phyloP scores from a whole-genome alignment of 2,797 vertebrate species.

The Acanthurus leucopareius region DNA sequence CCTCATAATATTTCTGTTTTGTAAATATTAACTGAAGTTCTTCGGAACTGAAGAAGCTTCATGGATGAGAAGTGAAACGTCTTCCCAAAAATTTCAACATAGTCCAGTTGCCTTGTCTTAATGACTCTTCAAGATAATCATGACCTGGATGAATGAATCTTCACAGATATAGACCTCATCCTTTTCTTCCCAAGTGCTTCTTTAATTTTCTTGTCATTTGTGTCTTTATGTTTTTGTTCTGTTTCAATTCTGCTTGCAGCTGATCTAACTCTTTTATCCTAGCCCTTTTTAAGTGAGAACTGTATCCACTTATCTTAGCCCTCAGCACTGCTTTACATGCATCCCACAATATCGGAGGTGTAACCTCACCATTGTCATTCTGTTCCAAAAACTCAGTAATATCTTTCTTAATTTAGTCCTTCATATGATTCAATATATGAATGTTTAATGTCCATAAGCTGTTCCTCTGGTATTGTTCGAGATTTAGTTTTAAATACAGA shows the following conservation, averaged over 20 bases:
- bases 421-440: constrained; percentile 15
- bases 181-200: constrained; percentile 11
- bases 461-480: not conserved
- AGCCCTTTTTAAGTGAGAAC: not conserved
- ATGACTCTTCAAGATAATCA: too few relatives aligned
- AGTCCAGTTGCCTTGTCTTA: too few relatives aligned
- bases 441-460: constrained; percentile 26
- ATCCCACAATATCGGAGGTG: too few relatives aligned
- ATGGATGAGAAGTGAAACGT: too few relatives aligned
- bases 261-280: not conserved
- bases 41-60: too few relatives aligned
- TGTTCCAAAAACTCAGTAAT: constrained; percentile 10
- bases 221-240: constrained; percentile 5
- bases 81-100: too few relatives aligned
- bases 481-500: constrained; percentile 4
- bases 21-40: too few relatives aligned
- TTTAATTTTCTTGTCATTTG: constrained; percentile 2
- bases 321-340: too few relatives aligned
- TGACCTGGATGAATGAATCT: too few relatives aligned
- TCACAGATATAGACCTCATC: too few relatives aligned
- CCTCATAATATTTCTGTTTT: not conserved
- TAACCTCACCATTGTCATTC: too few relatives aligned
- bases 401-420: constrained; percentile 1
- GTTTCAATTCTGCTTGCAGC: constrained; percentile 1
- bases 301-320: not conserved